Conservation (phyloP, 2,113 vertebrate genomes). For the Isurus oxyrinchus region DNA sequence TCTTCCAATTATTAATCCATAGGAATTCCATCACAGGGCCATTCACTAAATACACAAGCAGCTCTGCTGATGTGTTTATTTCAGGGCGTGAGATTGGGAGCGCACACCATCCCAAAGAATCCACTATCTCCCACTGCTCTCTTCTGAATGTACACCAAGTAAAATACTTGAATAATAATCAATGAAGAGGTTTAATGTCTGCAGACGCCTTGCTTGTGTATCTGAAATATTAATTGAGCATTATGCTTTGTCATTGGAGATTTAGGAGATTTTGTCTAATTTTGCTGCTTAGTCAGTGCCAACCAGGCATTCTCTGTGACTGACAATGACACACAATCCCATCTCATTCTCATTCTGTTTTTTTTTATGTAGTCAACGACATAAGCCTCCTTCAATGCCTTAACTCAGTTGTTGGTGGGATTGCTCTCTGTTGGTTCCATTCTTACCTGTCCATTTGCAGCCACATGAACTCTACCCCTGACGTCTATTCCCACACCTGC, state of each 20-base stretch:
- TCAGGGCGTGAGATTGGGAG: background rate
- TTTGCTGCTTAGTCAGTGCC: background rate
- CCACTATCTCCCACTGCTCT: background rate
- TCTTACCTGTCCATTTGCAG: background rate
- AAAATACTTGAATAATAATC: background rate
- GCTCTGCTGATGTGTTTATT: background rate
- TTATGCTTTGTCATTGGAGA: background rate
- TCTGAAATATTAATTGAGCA: background rate
- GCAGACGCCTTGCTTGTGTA: background rate
- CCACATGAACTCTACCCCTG: background rate
- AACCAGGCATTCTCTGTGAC: background rate
- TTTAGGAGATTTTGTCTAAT: background rate
- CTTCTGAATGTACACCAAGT: background rate
- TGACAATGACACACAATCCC: background rate
- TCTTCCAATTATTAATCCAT: constrained; percentile 8
- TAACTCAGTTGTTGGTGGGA: background rate
- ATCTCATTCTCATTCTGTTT: background rate
- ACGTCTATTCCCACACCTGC: background rate
- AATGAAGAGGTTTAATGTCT: background rate
- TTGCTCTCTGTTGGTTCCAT: background rate
- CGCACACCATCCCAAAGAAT: background rate
- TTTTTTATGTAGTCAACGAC: background rate
- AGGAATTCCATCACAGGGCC: background rate
- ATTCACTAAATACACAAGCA: background rate
- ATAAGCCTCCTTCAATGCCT: background rate